Conservation (phyloP, 2,113 vertebrate genomes). For the Melanocharis versteri region DNA sequence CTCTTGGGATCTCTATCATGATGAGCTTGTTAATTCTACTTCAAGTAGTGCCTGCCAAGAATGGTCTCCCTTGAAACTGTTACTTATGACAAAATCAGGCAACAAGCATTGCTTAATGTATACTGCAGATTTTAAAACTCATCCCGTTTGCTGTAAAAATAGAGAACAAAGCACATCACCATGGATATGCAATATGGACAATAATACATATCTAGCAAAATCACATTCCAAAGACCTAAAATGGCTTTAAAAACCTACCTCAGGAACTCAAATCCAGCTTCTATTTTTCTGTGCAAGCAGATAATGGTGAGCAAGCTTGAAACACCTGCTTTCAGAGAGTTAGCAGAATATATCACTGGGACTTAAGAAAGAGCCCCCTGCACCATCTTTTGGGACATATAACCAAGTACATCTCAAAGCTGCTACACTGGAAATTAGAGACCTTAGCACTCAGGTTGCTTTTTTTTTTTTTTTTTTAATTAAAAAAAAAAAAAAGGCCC, state of each 20-base stretch:
- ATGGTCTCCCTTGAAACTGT: not conserved
- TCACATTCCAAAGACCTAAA: not conserved
- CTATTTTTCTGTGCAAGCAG: not conserved
- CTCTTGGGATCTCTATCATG: not conserved
- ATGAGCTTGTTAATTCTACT: not conserved
- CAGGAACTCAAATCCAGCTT: not conserved
- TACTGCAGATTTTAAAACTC: not conserved
- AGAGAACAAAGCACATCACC: not conserved
- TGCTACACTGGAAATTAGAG: not conserved
- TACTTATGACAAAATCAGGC: conserved; percentile 32
- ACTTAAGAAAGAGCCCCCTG: not conserved
- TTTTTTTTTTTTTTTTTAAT: too few relatives aligned
- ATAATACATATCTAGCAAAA: not conserved
- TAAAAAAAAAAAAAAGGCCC: too few relatives aligned
- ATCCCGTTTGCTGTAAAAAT: not conserved
- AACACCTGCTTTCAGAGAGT: not conserved
- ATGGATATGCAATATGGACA: not conserved
- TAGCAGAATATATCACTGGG: not conserved
- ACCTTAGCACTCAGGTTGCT: not conserved
- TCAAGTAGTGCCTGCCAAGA: not conserved
- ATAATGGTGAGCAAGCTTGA: not conserved
- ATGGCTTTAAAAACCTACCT: not conserved
- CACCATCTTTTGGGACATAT: not conserved
- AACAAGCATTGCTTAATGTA: not conserved
- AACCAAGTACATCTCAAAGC: not conserved